Conservation (phyloP, 2,797 vertebrate species). For the Scleropages formosus region DNA sequence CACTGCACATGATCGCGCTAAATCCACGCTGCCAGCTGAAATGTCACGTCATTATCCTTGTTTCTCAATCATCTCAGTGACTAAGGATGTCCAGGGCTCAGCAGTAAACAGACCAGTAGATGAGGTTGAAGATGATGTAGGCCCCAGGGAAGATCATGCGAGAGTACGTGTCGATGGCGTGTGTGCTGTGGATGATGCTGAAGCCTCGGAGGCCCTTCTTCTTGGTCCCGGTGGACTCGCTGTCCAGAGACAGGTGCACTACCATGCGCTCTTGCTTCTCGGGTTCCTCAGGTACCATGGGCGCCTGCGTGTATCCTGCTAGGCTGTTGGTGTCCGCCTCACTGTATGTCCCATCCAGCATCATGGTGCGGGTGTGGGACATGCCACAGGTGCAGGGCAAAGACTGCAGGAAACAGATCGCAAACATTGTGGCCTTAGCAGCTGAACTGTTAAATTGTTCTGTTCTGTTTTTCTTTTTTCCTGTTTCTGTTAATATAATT, state of each 20-base stretch:
- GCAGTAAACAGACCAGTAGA: slow-evolving; percentile 94
- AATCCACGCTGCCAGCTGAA: too few relatives aligned
- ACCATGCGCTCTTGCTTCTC: slow-evolving; percentile 83
- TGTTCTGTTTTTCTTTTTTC: too few relatives aligned
- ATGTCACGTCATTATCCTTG: not conserved
- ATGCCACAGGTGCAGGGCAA: slow-evolving; percentile 81
- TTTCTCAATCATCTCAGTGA: not conserved
- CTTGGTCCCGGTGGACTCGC: slow-evolving; percentile 70
- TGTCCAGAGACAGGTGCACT: slow-evolving; percentile 80
- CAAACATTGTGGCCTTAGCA: too few relatives aligned
- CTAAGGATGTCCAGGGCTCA: slow-evolving; percentile 48
- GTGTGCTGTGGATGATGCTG: slow-evolving; percentile 85
- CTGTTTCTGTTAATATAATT: not conserved
- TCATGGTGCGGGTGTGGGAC: slow-evolving; percentile 79
- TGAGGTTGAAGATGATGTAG: slow-evolving; percentile 92
- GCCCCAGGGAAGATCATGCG: slow-evolving; percentile 89
- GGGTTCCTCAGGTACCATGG: slow-evolving; percentile 67
- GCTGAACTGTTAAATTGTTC: not conserved
- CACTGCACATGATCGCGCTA: too few relatives aligned
- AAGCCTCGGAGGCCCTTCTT: slow-evolving; percentile 74
- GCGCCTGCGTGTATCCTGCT: slow-evolving; percentile 80
- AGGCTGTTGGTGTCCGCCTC: slow-evolving; percentile 86
- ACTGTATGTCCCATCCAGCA: slow-evolving; percentile 82
- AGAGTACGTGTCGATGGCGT: slow-evolving; percentile 90
- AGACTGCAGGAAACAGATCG: not conserved